A percentile compares a stretch with the other conserved stretches of the same genome.
Conservation (phyloP, 1,140 invertebrate genomes). For the Plectrocnemia conspersa region DNA sequence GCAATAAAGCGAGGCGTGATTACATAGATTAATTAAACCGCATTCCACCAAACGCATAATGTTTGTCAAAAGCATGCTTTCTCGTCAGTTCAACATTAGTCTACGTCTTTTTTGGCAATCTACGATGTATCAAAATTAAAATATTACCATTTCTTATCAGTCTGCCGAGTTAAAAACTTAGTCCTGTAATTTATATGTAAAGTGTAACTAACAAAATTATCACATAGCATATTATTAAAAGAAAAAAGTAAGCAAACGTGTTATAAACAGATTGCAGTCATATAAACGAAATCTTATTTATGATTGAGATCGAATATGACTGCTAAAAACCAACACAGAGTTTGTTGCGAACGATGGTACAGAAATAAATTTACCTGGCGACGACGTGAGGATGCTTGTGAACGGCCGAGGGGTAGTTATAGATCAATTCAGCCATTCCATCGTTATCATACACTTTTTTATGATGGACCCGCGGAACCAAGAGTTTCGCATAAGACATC, state of each 20-base stretch:
- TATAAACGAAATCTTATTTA: background rate
- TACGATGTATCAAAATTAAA: too few relatives aligned
- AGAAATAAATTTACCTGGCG: slow-evolving; percentile 54
- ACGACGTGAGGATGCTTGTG: slow-evolving; percentile 58
- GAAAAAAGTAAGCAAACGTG: slow-evolving; percentile 21
- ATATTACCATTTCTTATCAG: slow-evolving; percentile 74
- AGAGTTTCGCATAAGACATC: slow-evolving; percentile 80
- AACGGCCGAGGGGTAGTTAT: slow-evolving; percentile 39
- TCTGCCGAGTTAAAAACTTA: slow-evolving; percentile 78
- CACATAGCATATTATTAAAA: slow-evolving; percentile 21
- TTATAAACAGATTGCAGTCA: background rate
- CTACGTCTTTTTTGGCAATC: too few relatives aligned
- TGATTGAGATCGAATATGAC: too few relatives aligned
- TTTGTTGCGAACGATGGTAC: background rate
- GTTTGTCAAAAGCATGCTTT: too few relatives aligned
- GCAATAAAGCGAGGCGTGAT: too few relatives aligned
- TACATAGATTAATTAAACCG: too few relatives aligned
- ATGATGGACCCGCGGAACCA: slow-evolving; percentile 65
- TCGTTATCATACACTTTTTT: slow-evolving; percentile 54
- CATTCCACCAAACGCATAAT: too few relatives aligned
- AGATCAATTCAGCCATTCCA: slow-evolving; percentile 45
- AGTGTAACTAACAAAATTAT: slow-evolving; percentile 4
- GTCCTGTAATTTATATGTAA: slow-evolving; percentile 62
- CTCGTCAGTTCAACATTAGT: too few relatives aligned
- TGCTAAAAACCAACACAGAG: background rate